Base-by-base conservation (phyloP, 2,797 vertebrate genomes). In the Sternotherus odoratus region DNA sequence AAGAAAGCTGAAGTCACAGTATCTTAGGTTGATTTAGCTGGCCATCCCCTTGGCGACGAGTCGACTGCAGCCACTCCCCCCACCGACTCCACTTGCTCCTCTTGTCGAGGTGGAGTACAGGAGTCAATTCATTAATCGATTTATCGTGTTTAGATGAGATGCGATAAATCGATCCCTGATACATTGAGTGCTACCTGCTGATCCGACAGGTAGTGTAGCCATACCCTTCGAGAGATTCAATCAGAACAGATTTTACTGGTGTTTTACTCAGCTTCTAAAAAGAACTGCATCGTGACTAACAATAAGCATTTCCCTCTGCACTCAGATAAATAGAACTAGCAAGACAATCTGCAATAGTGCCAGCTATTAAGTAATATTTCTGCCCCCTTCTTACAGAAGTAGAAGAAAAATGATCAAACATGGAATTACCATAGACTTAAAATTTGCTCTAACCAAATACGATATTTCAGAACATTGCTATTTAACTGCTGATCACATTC, bases 401-500 rank as follows among this genome's bases (percentile, higher is more conserved):
- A 46, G 57, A 56, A 77, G 33, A 51, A 81, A 19, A 43, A n/a
- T 13, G 28, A 87, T 81, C 56, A 95, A 85, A 43, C n/a, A 85
- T 82, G 6, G 1, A 74, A 4, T 81, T 95, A 12, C n/a, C 19
- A 66, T 79, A 77, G 87, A 95, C 79, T 4, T 33, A 3, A 82
- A 82, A 21, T 90, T 89, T 94, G 95, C 23, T 49, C 60, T 86
- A 51, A 36, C 39, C 39, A 82, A 77, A 10, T 94, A 79, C 1
- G 2, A 9, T 87, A 90, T 87, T 95, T 77, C 63, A 86, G 87
- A 95, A 83, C 39, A 91, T 53, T 88, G 83, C 54, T 93, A 54
- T 87, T 94, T 93, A 91, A 78, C 46, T 79, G 92, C 81, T 92
- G 90, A 96, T 91, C 63, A 92, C 26, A 89, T 82, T 89, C 89